A percentile compares a stretch with the other conserved stretches of the same genome.
Conservation (phyloP, 2,797 vertebrate species). For the Hozukius guyotensis region DNA sequence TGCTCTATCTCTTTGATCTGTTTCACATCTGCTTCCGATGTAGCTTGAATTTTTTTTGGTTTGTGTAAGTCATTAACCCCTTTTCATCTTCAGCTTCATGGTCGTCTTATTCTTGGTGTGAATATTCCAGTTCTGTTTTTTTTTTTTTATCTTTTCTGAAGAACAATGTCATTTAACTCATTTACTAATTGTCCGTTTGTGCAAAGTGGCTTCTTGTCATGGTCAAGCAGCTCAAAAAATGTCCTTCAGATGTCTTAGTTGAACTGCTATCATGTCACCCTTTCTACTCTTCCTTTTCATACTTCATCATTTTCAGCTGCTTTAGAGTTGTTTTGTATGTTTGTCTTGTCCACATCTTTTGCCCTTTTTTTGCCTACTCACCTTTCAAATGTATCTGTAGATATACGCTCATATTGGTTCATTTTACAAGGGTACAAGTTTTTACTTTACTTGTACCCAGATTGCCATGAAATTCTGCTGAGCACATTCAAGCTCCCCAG, state of each 20-base stretch:
- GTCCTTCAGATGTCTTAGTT: constrained; percentile 3
- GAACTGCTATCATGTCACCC: neutral
- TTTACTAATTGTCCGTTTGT: constrained; percentile 4
- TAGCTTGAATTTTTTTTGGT: neutral
- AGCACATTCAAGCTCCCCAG: neutral
- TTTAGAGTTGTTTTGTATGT: neutral
- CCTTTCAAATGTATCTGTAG: neutral
- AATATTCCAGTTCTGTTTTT: neutral
- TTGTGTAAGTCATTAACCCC: neutral
- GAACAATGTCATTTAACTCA: constrained; percentile 1
- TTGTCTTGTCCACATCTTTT: neutral
- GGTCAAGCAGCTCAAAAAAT: neutral
- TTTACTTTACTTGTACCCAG: neutral
- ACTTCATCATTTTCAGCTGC: neutral
- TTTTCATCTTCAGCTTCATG: constrained; percentile 13
- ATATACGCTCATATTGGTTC: too few species aligned
- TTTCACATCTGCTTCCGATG: neutral
- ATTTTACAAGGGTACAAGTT: too few species aligned
- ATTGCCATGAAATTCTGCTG: neutral
- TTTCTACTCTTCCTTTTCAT: neutral
- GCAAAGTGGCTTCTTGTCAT: neutral
- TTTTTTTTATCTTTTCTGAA: neutral
- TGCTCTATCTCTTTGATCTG: neutral
- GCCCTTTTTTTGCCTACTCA: neutral
- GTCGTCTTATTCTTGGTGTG: neutral